Base-by-base conservation (phyloP, 2,113 vertebrate species). In the Strix uralensis region DNA sequence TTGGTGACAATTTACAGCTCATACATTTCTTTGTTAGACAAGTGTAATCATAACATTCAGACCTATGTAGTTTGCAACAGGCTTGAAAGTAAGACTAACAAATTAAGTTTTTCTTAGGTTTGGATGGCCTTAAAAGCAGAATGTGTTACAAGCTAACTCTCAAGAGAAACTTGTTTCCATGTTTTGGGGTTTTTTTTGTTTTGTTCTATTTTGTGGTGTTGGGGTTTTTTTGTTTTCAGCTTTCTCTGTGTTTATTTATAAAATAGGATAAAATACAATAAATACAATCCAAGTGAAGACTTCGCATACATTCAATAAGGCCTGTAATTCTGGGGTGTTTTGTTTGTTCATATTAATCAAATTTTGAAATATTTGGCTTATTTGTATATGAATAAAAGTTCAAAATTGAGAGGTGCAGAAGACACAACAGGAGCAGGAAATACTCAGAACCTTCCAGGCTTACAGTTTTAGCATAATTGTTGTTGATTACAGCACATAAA, bases 251-350 rank as follows among this genome's bases (percentile, higher is more conserved):
- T 12, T 65, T n/a, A n/a, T 21, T 27, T 15, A 81, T 23, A 36
- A 82, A 74, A 87, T 19, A 4, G 7, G 7, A 49, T 19, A 65
- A 86, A 88, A 59, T 18, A 40, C 7, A 91, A 38, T 38, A 74
- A 91, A 47, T 38, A 42, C 1, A 65, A 26, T 13, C 13, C 11
- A 49, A 46, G 11, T 46, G 83, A 88, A 71, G 11, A 47, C 10
- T 72, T 30, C 3, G 15, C 3, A 9, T 30, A 18, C 0, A 0
- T 66, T 66, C 59, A 71, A 7, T 79, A 70, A 47, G 3, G 2
- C 52, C 9, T 75, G 14, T 26, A 42, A 20, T 38, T 61, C 11
- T 42, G 9, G 3, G 4, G 21, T 83, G 1, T 27, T 74, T 47
- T 80, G 9, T 40, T 73, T 71, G 2, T 38, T 85, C 10, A 0